These are phyloP conservation scores for Salarias fasciatus DNA, from an alignment of 2,797 vertebrate species.

Conservation along the genomic window DNA sequence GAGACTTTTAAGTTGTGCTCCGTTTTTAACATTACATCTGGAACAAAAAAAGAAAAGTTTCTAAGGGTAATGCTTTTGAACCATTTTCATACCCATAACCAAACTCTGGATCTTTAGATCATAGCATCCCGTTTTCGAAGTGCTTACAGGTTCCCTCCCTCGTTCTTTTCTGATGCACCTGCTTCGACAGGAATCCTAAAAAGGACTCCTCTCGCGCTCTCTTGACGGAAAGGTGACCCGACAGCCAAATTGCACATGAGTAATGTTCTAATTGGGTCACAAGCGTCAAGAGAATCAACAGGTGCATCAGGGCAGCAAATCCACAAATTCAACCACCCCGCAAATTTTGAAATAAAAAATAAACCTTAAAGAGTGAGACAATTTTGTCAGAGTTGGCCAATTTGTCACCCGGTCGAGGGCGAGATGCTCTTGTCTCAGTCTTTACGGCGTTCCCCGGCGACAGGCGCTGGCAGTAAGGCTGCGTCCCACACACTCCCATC, in stretches of 20 bases:
- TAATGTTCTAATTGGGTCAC: background rate
- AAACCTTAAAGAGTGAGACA: slow-evolving; percentile 83
- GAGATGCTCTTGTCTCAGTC: slow-evolving; percentile 97
- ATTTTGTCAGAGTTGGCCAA: slow-evolving; percentile 50
- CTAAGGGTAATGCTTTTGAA: slow-evolving; percentile 65
- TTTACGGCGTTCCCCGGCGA: slow-evolving; percentile 66
- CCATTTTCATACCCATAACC: slow-evolving; percentile 59
- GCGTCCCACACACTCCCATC: slow-evolving; percentile 14
- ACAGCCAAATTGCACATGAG: slow-evolving; percentile 17
- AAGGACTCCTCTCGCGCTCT: slow-evolving; percentile 21
- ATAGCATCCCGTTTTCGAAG: slow-evolving; percentile 47
- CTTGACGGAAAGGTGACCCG: slow-evolving; percentile 4
- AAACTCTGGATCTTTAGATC: slow-evolving; percentile 56
- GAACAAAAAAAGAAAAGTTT: slow-evolving; percentile 46
- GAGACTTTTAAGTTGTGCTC: slow-evolving; percentile 47
- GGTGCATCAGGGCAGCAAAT: slow-evolving; percentile 81
- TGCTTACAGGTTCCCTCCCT: slow-evolving; percentile 56
- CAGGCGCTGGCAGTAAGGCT: slow-evolving; percentile 44
- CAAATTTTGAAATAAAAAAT: slow-evolving; percentile 74
- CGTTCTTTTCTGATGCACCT: slow-evolving; percentile 69
- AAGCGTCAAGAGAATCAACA: slow-evolving; percentile 1
- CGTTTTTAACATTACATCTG: slow-evolving; percentile 47
- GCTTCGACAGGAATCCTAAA: slow-evolving; percentile 10
- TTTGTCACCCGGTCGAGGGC: slow-evolving; percentile 64
- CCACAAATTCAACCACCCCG: slow-evolving; percentile 68